Conservation (phyloP, 2,888 invertebrate genomes). For the Apamea anceps region DNA sequence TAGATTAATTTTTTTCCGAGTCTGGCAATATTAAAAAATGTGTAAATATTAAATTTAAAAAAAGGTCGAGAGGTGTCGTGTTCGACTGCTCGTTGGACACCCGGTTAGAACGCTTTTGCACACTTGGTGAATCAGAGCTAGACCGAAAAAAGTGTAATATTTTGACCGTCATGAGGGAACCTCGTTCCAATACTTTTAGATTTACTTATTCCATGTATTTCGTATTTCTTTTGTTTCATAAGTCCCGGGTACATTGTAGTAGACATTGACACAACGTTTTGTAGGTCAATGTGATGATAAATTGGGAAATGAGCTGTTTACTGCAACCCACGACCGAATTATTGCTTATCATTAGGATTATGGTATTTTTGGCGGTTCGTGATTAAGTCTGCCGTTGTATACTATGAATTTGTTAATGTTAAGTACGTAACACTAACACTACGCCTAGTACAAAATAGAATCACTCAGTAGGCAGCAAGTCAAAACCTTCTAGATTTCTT, state of each 20-base stretch:
- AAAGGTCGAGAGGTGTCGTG: too few species aligned
- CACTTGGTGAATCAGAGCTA: too few species aligned
- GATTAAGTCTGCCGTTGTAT: neutral
- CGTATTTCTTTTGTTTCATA: neutral
- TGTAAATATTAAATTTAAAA: neutral
- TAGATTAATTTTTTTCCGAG: neutral
- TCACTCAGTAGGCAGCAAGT: neutral
- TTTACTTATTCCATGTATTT: neutral
- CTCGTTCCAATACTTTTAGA: neutral
- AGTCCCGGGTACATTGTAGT: neutral
- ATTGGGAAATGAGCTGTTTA: slow-evolving; percentile 28
- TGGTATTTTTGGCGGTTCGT: slow-evolving; percentile 7
- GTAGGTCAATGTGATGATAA: slow-evolving; percentile 6
- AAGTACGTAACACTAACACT: too few species aligned
- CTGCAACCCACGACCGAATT: slow-evolving; percentile 16
- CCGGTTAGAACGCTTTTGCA: too few species aligned
- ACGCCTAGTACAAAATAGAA: neutral
- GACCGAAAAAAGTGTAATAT: too few species aligned
- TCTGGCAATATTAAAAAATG: too few species aligned
- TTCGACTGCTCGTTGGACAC: too few species aligned
- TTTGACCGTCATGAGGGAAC: too few species aligned
- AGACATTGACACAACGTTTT: neutral
- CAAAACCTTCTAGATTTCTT: neutral
- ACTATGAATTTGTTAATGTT: neutral
- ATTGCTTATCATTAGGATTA: slow-evolving; percentile 8